These are phyloP conservation scores for Nerophis lumbriciformis DNA, from an alignment of 2,113 vertebrate genomes.

Conservation along the genomic window DNA sequence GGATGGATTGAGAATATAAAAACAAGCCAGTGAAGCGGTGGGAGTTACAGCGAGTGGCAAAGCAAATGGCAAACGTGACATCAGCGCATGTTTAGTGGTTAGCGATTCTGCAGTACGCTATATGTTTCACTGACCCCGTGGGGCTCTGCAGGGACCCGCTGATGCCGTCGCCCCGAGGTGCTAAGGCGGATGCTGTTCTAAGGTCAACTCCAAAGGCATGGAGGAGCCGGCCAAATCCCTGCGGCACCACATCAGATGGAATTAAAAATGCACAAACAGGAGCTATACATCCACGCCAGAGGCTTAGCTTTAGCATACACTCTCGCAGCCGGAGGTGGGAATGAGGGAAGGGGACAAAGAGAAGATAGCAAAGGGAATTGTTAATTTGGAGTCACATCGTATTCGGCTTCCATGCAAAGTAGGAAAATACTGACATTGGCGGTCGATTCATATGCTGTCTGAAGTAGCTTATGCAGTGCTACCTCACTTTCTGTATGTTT, in stretches of 20 bases:
- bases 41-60: background rate
- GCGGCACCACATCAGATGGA: constrained; percentile 35
- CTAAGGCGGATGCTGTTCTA: constrained; percentile 25
- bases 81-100: constrained; percentile 23
- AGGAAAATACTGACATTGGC: no score
- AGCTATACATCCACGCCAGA: constrained; percentile 31
- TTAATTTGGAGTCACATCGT: constrained; percentile 2
- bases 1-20: constrained; percentile 11
- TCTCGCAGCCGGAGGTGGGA: constrained; percentile 10
- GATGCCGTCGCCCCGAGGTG: constrained; percentile 13
- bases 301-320: constrained; percentile 20
- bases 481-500: no score
- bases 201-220: constrained; percentile 48
- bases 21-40: constrained; percentile 2
- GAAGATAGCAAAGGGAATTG: background rate
- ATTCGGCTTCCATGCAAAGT: constrained; percentile 6
- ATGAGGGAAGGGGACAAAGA: background rate
- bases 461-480: no score
- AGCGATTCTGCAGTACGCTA: constrained; percentile 29
- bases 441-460: no score
- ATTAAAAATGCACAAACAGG: constrained; percentile 47
- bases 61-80: constrained; percentile 25
- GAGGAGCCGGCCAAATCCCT: constrained; percentile 34
- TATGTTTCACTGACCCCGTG: constrained; percentile 27
- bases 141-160: constrained; percentile 21